Percentiles rank a stretch among this genome's conserved stretches.
Evolutionary conservation across 2,113 vertebrate genomes (phyloP).

Genomic region (Ardeotis arabs): DNA sequence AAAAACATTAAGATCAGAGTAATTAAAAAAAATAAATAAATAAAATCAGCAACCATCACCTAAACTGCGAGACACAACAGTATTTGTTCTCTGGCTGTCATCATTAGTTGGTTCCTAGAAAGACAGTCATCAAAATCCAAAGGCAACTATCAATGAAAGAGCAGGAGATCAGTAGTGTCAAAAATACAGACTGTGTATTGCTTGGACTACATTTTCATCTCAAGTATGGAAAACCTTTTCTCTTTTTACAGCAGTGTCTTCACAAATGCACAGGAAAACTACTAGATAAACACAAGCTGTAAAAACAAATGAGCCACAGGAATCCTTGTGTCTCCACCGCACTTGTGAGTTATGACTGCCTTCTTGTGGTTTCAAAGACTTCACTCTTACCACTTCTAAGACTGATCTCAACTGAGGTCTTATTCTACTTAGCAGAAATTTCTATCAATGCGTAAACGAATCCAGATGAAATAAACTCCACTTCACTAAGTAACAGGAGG

Average conservation of each 20-base stretch:
- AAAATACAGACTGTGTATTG: neutral
- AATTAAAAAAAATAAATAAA: neutral
- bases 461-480: neutral
- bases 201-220: neutral
- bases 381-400: slow-evolving; percentile 28
- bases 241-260: neutral
- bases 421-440: neutral
- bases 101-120: neutral
- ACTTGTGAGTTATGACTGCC: slow-evolving; percentile 15
- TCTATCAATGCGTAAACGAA: neutral
- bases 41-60: neutral
- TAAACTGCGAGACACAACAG: neutral
- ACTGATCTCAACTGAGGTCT: neutral
- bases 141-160: neutral
- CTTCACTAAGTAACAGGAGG: neutral
- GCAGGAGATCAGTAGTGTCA: neutral
- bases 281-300: neutral
- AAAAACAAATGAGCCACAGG: slow-evolving; percentile 10
- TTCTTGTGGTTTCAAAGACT: slow-evolving; percentile 12
- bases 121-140: neutral
- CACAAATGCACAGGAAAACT: neutral
- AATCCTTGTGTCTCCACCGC: neutral
- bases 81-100: neutral
- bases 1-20: neutral
- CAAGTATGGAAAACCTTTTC: neutral